These are phyloP conservation scores for Chelonia mydas DNA, from an alignment of 2,797 vertebrate species.

Conservation along the genomic window DNA sequence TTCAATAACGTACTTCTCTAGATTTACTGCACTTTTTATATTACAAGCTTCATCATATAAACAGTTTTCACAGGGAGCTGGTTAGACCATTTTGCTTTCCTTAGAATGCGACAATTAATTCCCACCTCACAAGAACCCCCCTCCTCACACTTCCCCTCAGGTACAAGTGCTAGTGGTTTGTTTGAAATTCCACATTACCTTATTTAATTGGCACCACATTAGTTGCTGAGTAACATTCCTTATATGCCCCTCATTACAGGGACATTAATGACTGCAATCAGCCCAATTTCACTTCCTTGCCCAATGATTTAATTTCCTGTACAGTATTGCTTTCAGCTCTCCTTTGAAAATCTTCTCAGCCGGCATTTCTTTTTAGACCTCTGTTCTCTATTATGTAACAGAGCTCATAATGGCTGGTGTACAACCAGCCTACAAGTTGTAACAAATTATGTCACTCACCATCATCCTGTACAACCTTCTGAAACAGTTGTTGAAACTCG, in stretches of 20 bases:
- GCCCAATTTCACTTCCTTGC: conserved; percentile 57
- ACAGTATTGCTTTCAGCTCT: conserved; percentile 58
- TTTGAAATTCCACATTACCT: conserved; percentile 61
- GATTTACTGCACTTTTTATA: neutral
- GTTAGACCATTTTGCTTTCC: neutral
- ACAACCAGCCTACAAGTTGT: conserved; percentile 1
- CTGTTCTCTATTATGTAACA: conserved; percentile 41
- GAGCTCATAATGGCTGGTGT: neutral
- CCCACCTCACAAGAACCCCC: neutral
- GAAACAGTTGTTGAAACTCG: conserved; percentile 36
- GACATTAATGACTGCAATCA: conserved; percentile 71
- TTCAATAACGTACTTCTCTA: neutral
- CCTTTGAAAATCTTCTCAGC: conserved; percentile 46
- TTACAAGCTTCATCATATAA: neutral
- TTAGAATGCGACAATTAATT: conserved; percentile 23
- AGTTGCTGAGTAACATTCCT: conserved; percentile 69
- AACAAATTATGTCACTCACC: neutral
- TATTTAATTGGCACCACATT: conserved; percentile 69
- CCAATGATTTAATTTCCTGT: conserved; percentile 75
- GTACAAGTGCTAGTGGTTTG: conserved; percentile 47
- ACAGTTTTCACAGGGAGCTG: neutral
- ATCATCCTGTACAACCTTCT: neutral
- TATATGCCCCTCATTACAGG: conserved; percentile 68
- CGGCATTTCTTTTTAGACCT: conserved; percentile 54
- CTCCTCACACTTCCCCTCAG: neutral